Evolutionary conservation across 2,797 vertebrate species (phyloP).

Genomic region (Hozukius guyotensis): DNA sequence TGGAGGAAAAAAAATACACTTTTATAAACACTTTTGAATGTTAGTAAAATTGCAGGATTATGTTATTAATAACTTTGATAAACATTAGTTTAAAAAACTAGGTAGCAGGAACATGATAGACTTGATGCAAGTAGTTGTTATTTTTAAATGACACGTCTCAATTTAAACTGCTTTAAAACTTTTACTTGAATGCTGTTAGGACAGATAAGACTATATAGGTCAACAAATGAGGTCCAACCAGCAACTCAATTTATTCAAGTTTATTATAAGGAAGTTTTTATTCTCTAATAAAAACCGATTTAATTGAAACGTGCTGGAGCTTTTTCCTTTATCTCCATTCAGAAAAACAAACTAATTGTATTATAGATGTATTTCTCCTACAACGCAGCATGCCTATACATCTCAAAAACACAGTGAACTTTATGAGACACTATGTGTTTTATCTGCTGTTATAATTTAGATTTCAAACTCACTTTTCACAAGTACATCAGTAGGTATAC

Average conservation of each 20-base stretch:
- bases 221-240: not conserved
- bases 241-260: not conserved
- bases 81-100: not conserved
- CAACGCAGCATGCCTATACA: not conserved
- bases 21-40: not conserved
- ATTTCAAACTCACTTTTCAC: not conserved
- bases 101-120: not conserved
- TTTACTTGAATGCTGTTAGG: not conserved
- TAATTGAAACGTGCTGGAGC: not conserved
- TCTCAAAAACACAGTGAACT: not conserved
- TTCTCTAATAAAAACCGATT: not conserved
- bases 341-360: not conserved
- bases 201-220: not conserved
- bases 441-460: not conserved
- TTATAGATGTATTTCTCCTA: not conserved
- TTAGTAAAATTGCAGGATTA: not conserved
- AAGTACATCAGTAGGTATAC: not conserved
- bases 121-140: not conserved
- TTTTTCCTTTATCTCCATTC: not conserved
- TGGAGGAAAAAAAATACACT: not conserved
- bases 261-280: not conserved
- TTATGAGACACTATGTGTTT: not conserved
- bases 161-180: not conserved
- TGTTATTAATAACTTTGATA: not conserved
- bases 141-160: not conserved